A percentile compares a stretch with the other conserved stretches of the same genome.
phyloP scores from a whole-genome alignment of 2,113 vertebrate species.

The Azemiops feae region DNA sequence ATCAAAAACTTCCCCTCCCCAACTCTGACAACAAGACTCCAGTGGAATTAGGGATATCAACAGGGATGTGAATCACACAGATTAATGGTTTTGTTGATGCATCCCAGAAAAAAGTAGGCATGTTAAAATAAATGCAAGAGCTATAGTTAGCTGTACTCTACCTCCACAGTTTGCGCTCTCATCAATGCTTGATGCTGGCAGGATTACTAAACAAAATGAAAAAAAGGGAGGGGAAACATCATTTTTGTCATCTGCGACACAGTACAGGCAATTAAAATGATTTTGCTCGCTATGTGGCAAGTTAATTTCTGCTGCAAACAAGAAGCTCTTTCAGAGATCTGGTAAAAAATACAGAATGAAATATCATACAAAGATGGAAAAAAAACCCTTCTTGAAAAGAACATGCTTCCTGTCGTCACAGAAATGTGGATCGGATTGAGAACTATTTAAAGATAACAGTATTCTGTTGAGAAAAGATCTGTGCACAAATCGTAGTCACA shows the following conservation, averaged over 20 bases:
- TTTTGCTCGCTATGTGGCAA: constrained; percentile 30
- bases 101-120: constrained; percentile 52
- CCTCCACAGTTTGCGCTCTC: constrained; percentile 87
- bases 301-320: constrained; percentile 31
- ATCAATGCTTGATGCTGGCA: constrained; percentile 92
- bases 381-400: constrained; percentile 23
- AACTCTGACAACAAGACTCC: constrained; percentile 63
- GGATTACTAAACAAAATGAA: constrained; percentile 81
- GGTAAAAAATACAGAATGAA: constrained; percentile 28
- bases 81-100: constrained; percentile 63
- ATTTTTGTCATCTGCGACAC: constrained; percentile 44
- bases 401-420: background rate
- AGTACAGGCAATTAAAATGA: constrained; percentile 47
- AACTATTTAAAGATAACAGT: background rate
- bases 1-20: constrained; percentile 47
- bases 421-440: background rate
- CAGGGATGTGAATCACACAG: constrained; percentile 51
- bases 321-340: constrained; percentile 33
- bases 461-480: background rate
- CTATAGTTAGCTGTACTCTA: constrained; percentile 70
- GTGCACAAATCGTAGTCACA: background rate
- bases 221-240: constrained; percentile 41
- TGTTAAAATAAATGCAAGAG: constrained; percentile 62
- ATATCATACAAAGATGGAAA: background rate
- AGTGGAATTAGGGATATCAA: constrained; percentile 63